Percentiles rank a stretch among this genome's conserved stretches.
Evolutionary conservation across 2,797 vertebrate genomes (phyloP).

Genomic region (Catharus ustulatus): DNA sequence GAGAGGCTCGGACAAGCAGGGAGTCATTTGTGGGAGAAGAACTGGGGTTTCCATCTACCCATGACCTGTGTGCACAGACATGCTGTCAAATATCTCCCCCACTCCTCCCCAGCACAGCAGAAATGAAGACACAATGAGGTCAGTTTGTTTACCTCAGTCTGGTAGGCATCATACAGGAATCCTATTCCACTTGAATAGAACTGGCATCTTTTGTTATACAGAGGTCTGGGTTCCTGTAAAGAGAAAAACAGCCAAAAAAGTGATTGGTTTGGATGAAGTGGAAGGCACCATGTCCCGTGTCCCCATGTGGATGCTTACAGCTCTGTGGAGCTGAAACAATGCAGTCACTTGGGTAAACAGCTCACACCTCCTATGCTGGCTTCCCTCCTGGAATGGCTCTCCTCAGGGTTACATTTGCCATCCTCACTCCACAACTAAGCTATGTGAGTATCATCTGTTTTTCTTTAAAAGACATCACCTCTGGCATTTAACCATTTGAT

Average conservation of each 20-base stretch:
- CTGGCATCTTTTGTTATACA: constrained; percentile 86
- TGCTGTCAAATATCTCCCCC: background rate
- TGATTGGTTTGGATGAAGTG: background rate
- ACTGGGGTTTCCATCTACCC: background rate
- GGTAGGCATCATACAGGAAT: constrained; percentile 85
- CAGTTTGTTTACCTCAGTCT: constrained; percentile 83
- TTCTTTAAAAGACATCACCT: background rate
- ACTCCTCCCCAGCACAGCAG: background rate
- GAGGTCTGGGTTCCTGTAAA: constrained; percentile 85
- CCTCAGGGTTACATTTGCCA: background rate
- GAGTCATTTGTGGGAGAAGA: background rate
- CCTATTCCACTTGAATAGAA: constrained; percentile 85
- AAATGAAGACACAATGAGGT: background rate
- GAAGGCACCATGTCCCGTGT: background rate
- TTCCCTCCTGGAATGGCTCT: background rate
- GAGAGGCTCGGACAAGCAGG: background rate
- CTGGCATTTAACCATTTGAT: background rate
- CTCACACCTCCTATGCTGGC: rapidly evolving
- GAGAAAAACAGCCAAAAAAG: background rate
- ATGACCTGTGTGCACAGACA: background rate
- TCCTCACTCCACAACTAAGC: background rate
- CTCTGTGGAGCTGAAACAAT: background rate
- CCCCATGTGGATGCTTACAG: background rate
- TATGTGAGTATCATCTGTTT: background rate
- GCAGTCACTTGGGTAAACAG: background rate